Conservation (phyloP, 2,888 invertebrate genomes). For the Lasius platythorax region DNA sequence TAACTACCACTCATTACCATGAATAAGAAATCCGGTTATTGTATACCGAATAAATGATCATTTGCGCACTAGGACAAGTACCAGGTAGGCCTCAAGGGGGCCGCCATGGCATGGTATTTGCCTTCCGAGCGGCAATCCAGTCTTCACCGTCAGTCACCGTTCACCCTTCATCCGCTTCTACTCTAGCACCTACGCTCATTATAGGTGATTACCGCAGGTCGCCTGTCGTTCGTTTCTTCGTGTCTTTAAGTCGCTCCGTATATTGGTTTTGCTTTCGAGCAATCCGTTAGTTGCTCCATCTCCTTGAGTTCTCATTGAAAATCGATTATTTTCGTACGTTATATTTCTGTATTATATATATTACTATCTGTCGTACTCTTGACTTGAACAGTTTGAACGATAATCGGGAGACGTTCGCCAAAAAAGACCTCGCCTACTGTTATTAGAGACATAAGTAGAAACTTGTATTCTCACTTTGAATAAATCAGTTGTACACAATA, state of each 20-base stretch:
- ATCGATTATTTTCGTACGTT: conserved; percentile 9
- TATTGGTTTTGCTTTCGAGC: conserved; percentile 28
- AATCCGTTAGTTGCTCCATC: conserved; percentile 2
- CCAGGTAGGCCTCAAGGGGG: conserved; percentile 89
- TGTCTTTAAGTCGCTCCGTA: conserved; percentile 20
- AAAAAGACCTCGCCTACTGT: not conserved
- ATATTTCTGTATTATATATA: not conserved
- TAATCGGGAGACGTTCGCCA: conserved; percentile 5
- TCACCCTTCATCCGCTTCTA: conserved; percentile 85
- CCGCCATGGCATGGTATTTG: conserved; percentile 90
- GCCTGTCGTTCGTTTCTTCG: conserved; percentile 75
- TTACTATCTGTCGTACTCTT: not conserved
- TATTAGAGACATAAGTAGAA: not conserved
- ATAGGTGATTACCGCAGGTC: conserved; percentile 85
- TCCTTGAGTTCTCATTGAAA: not conserved
- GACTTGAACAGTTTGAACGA: conserved; percentile 11
- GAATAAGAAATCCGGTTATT: conserved; percentile 18
- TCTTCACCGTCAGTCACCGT: conserved; percentile 83
- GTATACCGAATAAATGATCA: conserved; percentile 69
- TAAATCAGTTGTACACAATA: not conserved
- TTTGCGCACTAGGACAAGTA: conserved; percentile 87
- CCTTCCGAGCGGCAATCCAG: conserved; percentile 86
- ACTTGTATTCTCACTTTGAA: not conserved
- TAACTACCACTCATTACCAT: not conserved
- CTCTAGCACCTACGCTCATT: conserved; percentile 85